A percentile compares a stretch with the other conserved stretches of the same genome.
These are phyloP conservation scores for Temnothorax curvispinosus DNA, from an alignment of 1,140 invertebrate species.

Conservation along the genomic window DNA sequence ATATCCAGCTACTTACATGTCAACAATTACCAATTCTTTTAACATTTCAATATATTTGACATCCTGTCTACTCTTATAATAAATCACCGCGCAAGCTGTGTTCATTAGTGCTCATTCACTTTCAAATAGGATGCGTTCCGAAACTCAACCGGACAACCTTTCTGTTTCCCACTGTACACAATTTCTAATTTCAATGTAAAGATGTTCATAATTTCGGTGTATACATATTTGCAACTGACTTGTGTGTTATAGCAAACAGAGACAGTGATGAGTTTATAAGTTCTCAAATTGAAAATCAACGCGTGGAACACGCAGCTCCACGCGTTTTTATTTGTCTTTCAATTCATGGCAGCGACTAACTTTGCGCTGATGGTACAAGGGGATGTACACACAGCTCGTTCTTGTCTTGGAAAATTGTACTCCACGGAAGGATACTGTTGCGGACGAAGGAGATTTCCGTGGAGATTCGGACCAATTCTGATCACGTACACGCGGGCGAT, in stretches of 20 bases:
- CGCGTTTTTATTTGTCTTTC: conserved; percentile 15
- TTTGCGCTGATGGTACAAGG: conserved; percentile 44
- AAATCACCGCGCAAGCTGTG: too few species aligned
- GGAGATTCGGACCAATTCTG: conserved; percentile 54
- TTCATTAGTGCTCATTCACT: too few species aligned
- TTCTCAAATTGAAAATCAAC: conserved; percentile 31
- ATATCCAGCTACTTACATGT: too few species aligned
- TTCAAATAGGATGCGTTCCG: too few species aligned
- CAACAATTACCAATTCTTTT: too few species aligned
- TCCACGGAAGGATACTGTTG: conserved; percentile 6
- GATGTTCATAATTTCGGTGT: background rate
- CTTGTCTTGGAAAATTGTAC: conserved; percentile 49
- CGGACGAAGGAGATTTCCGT: background rate
- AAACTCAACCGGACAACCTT: too few species aligned
- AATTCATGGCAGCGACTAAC: conserved; percentile 40
- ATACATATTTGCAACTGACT: background rate
- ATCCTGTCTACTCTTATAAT: too few species aligned
- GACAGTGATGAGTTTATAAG: background rate
- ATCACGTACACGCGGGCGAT: conserved; percentile 55
- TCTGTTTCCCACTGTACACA: background rate
- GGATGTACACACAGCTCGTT: conserved; percentile 39
- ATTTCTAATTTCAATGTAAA: background rate
- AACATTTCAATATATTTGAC: too few species aligned
- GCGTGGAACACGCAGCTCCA: background rate
- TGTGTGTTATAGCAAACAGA: background rate